Evolutionary conservation across 2,888 invertebrate species (phyloP), one percentile per base, ranked within the genome.

Genomic region (Caprella mutica): DNA sequence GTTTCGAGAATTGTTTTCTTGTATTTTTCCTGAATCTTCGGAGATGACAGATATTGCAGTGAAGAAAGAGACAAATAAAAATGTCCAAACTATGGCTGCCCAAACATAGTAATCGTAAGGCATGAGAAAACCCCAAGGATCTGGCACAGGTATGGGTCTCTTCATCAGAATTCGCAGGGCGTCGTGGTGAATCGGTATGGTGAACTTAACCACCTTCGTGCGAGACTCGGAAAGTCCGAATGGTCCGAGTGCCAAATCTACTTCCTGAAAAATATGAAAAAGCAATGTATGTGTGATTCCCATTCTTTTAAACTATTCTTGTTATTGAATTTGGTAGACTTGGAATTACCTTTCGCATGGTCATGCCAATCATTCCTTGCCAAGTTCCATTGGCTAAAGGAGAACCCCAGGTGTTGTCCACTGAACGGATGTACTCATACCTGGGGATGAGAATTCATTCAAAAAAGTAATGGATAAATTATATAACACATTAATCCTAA

Each of bases 321-420:
- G n/a, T n/a, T n/a, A n/a, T n/a, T n/a, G n/a, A n/a, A n/a, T n/a
- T n/a, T n/a, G n/a, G n/a, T n/a, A n/a, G n/a, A n/a, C n/a, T n/a
- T n/a, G n/a, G n/a, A n/a, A 52, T 55, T 26, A 61, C 61, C 12
- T 61, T 58, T 17, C 61, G 43, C 24, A 48, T 44, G 8, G 58
- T 48, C 61, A 61, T 61, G 14, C 61, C 61, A 5, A 61, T 35
- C 61, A 61, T 61, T 1, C 61, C 61, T 21, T 61, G 55, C 52
- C 51, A 61, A 23, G 44, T 24, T 26, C 61, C 61, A 23, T 54
- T 30, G 12, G 24, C 27, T 24, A 54, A 35, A 14, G 58, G 55
- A 19, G 58, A 55, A 5, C 61, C 61, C 61, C 61, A 61, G n/a
- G 51, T 40, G 6, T 52, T 55, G 35, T 58, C 61, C 12, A 39